These are phyloP conservation scores for Aphrocallistes beatrix DNA, from an alignment of 37 sponge, comb jelly and placozoan genomes.

Conservation along the genomic window DNA sequence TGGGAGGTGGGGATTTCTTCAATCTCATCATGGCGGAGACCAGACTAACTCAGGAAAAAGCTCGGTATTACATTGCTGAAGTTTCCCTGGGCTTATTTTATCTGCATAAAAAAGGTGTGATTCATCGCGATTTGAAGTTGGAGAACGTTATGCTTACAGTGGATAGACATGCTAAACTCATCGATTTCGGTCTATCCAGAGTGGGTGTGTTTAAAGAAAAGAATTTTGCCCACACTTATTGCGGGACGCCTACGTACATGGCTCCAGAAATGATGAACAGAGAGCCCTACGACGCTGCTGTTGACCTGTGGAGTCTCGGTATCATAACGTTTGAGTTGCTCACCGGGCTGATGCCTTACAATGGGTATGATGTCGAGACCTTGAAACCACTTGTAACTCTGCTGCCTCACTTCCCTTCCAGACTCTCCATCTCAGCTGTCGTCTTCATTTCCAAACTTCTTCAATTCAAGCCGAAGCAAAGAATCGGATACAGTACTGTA, in stretches of 20 bases:
- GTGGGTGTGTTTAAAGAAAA: slow-evolving; percentile 27
- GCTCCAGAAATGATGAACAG: slow-evolving; percentile 42
- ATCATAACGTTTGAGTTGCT: slow-evolving; percentile 12
- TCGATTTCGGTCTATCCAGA: slow-evolving; percentile 51
- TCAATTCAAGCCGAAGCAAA: background rate
- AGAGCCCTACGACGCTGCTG: background rate
- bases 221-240: slow-evolving; percentile 32
- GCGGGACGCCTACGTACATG: slow-evolving; percentile 51
- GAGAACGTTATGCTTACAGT: slow-evolving; percentile 46
- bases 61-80: slow-evolving; percentile 36
- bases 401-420: background rate
- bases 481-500: background rate
- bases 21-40: background rate
- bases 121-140: slow-evolving; percentile 44
- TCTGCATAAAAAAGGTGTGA: slow-evolving; percentile 33
- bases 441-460: background rate
- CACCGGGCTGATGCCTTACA: slow-evolving; percentile 8
- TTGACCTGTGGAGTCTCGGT: background rate
- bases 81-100: slow-evolving; percentile 34
- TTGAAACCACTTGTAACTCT: background rate
- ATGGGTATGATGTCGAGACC: background rate
- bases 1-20: background rate
- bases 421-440: background rate
- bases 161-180: slow-evolving; percentile 48
- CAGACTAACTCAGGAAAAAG: background rate